These are phyloP conservation scores for Metopolophium dirhodum DNA, from an alignment of 1,140 invertebrate genomes.

Conservation along the genomic window DNA sequence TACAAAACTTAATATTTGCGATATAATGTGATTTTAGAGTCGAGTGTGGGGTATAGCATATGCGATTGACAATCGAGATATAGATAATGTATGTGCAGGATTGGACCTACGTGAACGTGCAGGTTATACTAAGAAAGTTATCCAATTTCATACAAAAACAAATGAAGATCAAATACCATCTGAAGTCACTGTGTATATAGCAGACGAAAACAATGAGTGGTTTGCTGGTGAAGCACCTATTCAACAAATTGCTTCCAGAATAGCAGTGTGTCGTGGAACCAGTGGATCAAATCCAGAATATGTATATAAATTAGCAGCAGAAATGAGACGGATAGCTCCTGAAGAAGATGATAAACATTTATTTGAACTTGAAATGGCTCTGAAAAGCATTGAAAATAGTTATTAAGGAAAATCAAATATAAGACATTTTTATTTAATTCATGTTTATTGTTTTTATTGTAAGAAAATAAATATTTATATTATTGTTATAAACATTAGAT, in stretches of 20 bases:
- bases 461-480: not conserved
- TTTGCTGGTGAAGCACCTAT: conserved; percentile 77
- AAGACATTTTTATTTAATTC: not conserved
- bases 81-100: conserved; percentile 76
- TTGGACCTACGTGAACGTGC: conserved; percentile 89
- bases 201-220: conserved; percentile 74
- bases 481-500: not conserved
- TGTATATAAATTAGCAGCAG: conserved; percentile 80
- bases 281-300: conserved; percentile 90
- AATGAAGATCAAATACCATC: conserved; percentile 66
- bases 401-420: not conserved
- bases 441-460: not conserved
- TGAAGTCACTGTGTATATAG: conserved; percentile 83
- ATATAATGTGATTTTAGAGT: conserved; percentile 64
- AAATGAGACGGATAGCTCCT: conserved; percentile 78
- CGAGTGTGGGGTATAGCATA: conserved; percentile 91
- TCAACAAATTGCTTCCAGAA: conserved; percentile 79
- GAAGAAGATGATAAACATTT: conserved; percentile 77
- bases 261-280: conserved; percentile 75
- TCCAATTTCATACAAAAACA: conserved; percentile 73
- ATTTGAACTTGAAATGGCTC: conserved; percentile 74
- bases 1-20: not conserved
- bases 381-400: conserved; percentile 60
- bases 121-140: conserved; percentile 76
- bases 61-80: conserved; percentile 76